These are phyloP conservation scores for Clitarchus hookeri DNA, from an alignment of 2,888 invertebrate genomes.

Conservation along the genomic window DNA sequence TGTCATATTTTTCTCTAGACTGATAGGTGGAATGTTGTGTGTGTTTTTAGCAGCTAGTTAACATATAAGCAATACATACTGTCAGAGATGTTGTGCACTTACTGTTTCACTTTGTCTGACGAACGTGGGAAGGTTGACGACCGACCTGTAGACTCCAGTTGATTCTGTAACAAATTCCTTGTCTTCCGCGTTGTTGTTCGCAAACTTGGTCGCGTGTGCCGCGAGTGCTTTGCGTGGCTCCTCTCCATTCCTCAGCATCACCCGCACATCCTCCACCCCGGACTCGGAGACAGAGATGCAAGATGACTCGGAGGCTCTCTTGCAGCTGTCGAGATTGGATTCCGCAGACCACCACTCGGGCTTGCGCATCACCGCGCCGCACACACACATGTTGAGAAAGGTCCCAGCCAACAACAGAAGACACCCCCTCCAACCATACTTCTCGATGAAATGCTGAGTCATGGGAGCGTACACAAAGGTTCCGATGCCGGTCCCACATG, in stretches of 20 bases:
- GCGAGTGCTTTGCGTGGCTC: conserved; percentile 69
- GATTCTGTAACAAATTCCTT: conserved; percentile 50
- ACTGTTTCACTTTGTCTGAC: conserved; percentile 71
- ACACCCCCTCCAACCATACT: conserved; percentile 86
- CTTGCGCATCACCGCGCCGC: conserved; percentile 85
- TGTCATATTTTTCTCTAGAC: no score
- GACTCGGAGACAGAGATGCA: conserved; percentile 60
- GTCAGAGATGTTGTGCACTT: not conserved
- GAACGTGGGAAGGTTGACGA: conserved; percentile 76
- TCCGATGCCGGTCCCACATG: conserved; percentile 87
- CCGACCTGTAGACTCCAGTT: conserved; percentile 57
- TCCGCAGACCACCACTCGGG: conserved; percentile 76
- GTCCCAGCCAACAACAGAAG: conserved; percentile 81
- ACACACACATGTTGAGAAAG: conserved; percentile 82
- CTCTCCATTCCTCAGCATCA: conserved; percentile 70
- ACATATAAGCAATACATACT: no score
- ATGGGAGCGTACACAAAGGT: conserved; percentile 87
- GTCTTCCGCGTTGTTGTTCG: conserved; percentile 46
- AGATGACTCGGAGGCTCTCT: conserved; percentile 51
- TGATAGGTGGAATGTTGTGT: no score
- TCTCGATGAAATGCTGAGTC: conserved; percentile 75
- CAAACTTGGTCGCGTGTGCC: conserved; percentile 51
- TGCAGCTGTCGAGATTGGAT: not conserved
- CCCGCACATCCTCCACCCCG: conserved; percentile 67
- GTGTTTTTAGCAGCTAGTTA: no score